Base-by-base conservation (phyloP, 2,113 vertebrate species). In the Noctilio leporinus region DNA sequence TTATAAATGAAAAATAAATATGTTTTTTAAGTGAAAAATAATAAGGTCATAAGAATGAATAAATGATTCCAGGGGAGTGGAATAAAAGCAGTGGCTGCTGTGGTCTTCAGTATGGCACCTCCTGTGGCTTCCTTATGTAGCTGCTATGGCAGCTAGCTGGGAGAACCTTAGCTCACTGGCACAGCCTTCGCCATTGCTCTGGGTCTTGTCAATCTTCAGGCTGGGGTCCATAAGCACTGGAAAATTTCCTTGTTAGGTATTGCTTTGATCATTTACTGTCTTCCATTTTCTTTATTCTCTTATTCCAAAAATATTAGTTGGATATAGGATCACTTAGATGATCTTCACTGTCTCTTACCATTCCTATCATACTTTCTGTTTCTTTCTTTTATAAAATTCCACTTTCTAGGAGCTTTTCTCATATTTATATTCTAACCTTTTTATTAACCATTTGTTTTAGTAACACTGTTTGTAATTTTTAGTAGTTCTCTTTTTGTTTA, bases 291-390 rank as follows among this genome's bases (percentile, higher is more conserved):
- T 78, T 24, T 19, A 38, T 49, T 43, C 22, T 45, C n/a, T 94
- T 85, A 73, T 67, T 87, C 43, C 43, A 80, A 57, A 35, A 77
- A 55, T 94, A 80, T 64, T 80, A 47, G 16, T 59, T 89, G 59
- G 17, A 4, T 53, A 0, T 70, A 82, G 40, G 24, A 55, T 49
- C 28, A 73, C 78, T 65, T 35, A 35, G 40, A 64, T 64, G 14
- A 85, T 62, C 40, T 83, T 77, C 10, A 51, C 17, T 47, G 14
- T 83, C 20, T 67, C 59, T 76, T 62, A 30, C 35, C 35, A 72
- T 86, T 82, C n/a, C 14, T 64, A 19, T 86, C 10, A 45, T 59
- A 57, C 16, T 38, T 78, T 80, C 43, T 62, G 12, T 49, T 33
- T 77, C 4, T 77, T 15, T 85, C 49, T 78, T 47, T 30, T 5